Evolutionary conservation across 1,140 invertebrate genomes (phyloP), one percentile per base, ranked within the genome.

Genomic region (Nasonia longicornis): DNA sequence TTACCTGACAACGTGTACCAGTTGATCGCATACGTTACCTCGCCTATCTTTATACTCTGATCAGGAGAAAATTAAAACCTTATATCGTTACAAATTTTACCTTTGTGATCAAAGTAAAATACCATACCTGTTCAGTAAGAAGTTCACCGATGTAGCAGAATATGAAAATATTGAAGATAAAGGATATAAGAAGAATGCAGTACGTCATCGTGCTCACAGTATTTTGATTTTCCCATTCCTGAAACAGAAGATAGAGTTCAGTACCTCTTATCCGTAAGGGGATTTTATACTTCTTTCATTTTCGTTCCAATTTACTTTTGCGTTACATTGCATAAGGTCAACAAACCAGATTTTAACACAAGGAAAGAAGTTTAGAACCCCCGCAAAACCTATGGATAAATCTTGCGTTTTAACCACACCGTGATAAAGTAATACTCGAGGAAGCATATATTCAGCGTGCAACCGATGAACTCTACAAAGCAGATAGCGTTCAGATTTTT

Each of bases 381-480:
- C 38, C 38, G 8, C 6, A 58, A 14, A 58, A 58, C 3, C 2
- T 35, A 4, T 35, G 31, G 31, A 35, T 35, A 35, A 58, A 58
- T 58, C 52, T 58, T n/a, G 6, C 20, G 14, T 14, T 16, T n/a
- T 16, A n/a, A 35, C 31, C 52, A 58, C 85, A 88, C 88, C 85
- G 80, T 86, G n/a, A 89, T 83, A n/a, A 87, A 84, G 76, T 87
- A 87, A 81, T 88, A 89, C 77, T 85, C 86, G 7, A 89, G 74
- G 12, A 88, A 87, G 66, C 89, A 89, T 77, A 88, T 89, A 20
- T 87, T 87, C 67, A 89, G n/a, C 2, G 87, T 89, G 73, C 87
- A 89, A 4, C 89, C 88, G 0, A 89, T 35, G 22, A 88, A 80
- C 82, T 89, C 88, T 2, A 89, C 84, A 31, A 89, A 81, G 64